phyloP scores from a whole-genome alignment of 2,113 vertebrate species.

The Tretioscincus oriximinensis region DNA sequence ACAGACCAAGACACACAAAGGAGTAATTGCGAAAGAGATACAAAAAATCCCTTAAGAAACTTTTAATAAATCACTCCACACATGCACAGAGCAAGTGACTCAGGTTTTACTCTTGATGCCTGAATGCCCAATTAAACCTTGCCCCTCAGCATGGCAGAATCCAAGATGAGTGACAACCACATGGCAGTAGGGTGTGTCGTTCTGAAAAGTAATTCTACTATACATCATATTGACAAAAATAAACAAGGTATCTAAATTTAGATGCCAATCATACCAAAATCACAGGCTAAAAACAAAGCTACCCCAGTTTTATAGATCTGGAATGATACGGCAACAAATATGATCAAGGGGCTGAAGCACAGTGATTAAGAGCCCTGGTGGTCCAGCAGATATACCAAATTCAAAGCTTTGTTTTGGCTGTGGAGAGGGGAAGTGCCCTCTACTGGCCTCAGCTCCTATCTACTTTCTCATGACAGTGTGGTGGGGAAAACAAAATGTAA shows the following conservation, averaged over 20 bases:
- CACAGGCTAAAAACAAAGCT: not conserved
- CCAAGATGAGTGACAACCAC: not conserved
- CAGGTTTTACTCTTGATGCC: not conserved
- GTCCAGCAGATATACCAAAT: too few species aligned
- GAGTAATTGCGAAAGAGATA: not conserved
- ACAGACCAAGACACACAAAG: not conserved
- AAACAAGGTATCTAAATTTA: not conserved
- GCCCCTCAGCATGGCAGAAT: not conserved
- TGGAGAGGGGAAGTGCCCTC: too few species aligned
- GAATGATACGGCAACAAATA: too few species aligned
- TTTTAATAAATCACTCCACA: constrained; percentile 7
- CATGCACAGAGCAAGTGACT: not conserved
- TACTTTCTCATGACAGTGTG: too few species aligned
- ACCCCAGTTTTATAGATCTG: not conserved
- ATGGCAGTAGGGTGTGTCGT: not conserved
- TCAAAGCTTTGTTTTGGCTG: too few species aligned
- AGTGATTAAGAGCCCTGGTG: too few species aligned
- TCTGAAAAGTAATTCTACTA: too few species aligned
- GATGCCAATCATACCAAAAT: not conserved
- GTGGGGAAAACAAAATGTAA: too few species aligned
- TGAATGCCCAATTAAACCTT: not conserved
- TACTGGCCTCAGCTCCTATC: too few species aligned
- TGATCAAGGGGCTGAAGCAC: too few species aligned
- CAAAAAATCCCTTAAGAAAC: not conserved
- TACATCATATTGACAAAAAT: not conserved